Conservation (phyloP, 2,888 invertebrate species). For the Hydropsyche betteni region DNA sequence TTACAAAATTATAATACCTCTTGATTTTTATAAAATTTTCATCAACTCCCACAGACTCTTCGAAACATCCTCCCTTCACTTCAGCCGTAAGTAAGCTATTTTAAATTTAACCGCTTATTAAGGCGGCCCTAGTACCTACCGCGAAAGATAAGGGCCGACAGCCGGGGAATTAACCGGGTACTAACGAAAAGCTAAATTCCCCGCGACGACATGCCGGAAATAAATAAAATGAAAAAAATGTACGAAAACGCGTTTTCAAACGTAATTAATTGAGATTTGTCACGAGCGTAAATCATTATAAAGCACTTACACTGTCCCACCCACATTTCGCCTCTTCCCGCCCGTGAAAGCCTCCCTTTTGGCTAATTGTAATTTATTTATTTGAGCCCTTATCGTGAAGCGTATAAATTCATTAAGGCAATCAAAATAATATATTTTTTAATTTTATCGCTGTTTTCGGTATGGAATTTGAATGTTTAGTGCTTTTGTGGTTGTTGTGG, state of each 20-base stretch:
- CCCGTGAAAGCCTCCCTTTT: neutral
- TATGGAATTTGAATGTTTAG: too few species aligned
- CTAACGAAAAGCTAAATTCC: too few species aligned
- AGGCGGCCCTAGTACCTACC: slow-evolving; percentile 43
- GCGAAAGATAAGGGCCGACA: slow-evolving; percentile 44
- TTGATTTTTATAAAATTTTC: too few species aligned
- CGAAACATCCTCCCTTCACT: slow-evolving; percentile 27
- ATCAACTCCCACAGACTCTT: neutral
- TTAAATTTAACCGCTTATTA: slow-evolving; percentile 52
- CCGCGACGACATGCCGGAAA: neutral
- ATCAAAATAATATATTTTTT: neutral
- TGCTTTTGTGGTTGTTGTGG: too few species aligned
- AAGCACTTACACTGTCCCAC: slow-evolving; percentile 29
- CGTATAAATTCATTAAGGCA: slow-evolving; percentile 10
- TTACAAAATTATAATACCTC: too few species aligned
- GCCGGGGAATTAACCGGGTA: too few species aligned
- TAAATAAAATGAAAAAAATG: neutral
- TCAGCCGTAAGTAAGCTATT: slow-evolving; percentile 49
- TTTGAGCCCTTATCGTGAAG: neutral
- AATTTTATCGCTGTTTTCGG: neutral
- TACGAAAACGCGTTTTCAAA: slow-evolving; percentile 36
- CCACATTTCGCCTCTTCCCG: too few species aligned
- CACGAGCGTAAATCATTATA: slow-evolving; percentile 48
- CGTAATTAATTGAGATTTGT: slow-evolving; percentile 52
- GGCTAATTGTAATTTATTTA: slow-evolving; percentile 23